Evolutionary conservation across 2,888 invertebrate species (phyloP).

Genomic region (Temnothorax ravouxi): DNA sequence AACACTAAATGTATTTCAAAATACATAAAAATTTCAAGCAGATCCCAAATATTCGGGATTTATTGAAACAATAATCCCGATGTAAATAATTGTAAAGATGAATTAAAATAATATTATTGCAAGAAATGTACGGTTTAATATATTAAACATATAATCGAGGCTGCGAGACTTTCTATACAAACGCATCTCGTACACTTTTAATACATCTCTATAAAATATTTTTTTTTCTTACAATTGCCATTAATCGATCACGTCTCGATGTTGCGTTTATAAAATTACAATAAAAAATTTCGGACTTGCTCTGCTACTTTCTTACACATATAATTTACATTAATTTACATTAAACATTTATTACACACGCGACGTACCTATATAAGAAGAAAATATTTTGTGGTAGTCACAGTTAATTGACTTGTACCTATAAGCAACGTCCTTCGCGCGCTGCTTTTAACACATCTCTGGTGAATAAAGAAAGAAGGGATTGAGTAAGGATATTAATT

Average conservation of each 20-base stretch:
- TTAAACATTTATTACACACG: slow-evolving; percentile 41
- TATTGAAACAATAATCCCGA: not conserved
- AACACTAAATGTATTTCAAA: not conserved
- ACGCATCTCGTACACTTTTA: not conserved
- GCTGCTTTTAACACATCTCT: slow-evolving; percentile 14
- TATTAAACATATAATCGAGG: not conserved
- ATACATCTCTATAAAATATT: slow-evolving; percentile 1
- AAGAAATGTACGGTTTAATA: not conserved
- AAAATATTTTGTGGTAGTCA: slow-evolving; percentile 15
- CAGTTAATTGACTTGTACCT: slow-evolving; percentile 43
- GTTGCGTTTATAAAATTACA: slow-evolving; percentile 42
- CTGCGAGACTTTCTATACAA: not conserved
- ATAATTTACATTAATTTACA: slow-evolving; percentile 31
- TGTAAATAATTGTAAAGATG: not conserved
- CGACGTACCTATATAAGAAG: slow-evolving; percentile 1
- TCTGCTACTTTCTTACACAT: slow-evolving; percentile 3
- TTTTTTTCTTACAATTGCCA: slow-evolving; percentile 2
- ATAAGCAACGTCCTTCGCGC: slow-evolving; percentile 11
- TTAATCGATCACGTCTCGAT: slow-evolving; percentile 27
- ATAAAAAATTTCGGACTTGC: slow-evolving; percentile 42
- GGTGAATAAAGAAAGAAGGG: not conserved
- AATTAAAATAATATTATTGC: not conserved
- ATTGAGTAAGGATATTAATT: slow-evolving; percentile 1
- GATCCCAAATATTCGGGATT: not conserved
- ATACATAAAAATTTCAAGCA: not conserved